phyloP scores from a whole-genome alignment of 2,797 vertebrate genomes.

The Malurus splendens region DNA sequence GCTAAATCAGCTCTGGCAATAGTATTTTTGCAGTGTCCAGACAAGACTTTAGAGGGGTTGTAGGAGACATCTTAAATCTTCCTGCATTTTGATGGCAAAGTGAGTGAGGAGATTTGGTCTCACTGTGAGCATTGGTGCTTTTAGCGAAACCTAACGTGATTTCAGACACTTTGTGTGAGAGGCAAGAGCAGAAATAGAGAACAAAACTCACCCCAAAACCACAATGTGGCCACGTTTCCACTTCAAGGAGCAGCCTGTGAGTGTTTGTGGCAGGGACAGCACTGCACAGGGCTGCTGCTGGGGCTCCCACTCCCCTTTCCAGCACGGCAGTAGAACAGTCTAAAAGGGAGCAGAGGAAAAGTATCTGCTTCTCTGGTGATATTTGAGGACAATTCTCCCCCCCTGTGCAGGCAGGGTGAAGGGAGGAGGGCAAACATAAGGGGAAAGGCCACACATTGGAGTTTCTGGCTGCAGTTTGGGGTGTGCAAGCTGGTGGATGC shows the following conservation, averaged over 20 bases:
- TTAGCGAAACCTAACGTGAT: neutral
- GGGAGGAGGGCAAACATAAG: neutral
- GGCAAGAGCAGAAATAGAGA: neutral
- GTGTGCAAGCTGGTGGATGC: neutral
- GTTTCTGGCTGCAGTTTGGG: neutral
- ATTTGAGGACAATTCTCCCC: neutral
- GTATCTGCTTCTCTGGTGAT: neutral
- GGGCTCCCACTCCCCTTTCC: neutral
- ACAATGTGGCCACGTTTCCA: neutral
- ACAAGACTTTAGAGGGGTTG: neutral
- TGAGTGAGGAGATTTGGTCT: neutral
- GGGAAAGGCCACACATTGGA: neutral
- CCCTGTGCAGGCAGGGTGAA: neutral
- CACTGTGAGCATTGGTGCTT: accelerated
- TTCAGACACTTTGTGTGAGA: neutral
- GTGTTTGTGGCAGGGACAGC: neutral
- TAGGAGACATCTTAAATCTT: neutral
- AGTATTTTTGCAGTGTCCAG: neutral
- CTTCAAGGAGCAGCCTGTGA: accelerated
- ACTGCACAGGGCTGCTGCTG: neutral
- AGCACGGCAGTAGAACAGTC: neutral
- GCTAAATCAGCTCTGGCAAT: neutral
- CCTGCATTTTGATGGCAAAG: neutral
- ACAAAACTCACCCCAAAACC: neutral
- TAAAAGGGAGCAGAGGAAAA: neutral